Conservation (phyloP, 2,888 invertebrate genomes). For the Heliconius ismenius region DNA sequence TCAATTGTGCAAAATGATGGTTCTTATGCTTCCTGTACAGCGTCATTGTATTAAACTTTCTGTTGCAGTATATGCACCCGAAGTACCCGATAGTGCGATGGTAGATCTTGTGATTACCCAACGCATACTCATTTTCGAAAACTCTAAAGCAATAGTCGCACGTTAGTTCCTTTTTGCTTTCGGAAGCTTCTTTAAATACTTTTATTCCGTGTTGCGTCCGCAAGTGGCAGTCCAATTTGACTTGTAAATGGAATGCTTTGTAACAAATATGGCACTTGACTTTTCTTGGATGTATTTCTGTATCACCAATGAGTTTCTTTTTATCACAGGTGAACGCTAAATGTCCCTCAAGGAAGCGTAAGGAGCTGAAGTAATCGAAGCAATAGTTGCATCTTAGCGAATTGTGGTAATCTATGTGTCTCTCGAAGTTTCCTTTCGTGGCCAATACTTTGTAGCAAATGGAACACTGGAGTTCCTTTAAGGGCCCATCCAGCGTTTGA, state of each 20-base stretch:
- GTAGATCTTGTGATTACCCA: conserved; percentile 69
- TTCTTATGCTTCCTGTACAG: conserved; percentile 78
- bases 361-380: conserved; percentile 72
- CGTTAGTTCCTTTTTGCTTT: conserved; percentile 62
- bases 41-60: conserved; percentile 77
- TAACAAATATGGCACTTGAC: conserved; percentile 76
- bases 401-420: conserved; percentile 78
- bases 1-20: conserved; percentile 69
- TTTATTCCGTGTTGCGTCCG: conserved; percentile 67
- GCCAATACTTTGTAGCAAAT: conserved; percentile 74
- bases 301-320: conserved; percentile 70
- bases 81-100: conserved; percentile 72
- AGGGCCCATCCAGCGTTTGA: conserved; percentile 60
- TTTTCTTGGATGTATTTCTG: conserved; percentile 68
- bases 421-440: conserved; percentile 74
- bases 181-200: conserved; percentile 56
- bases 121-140: conserved; percentile 72
- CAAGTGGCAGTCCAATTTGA: conserved; percentile 76
- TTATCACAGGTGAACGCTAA: conserved; percentile 73
- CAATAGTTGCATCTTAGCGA: conserved; percentile 77
- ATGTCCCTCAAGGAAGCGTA: conserved; percentile 74
- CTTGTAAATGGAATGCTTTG: conserved; percentile 76
- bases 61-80: conserved; percentile 77
- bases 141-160: conserved; percentile 78
- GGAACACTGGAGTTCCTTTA: conserved; percentile 74